Evolutionary conservation across 2,888 invertebrate species (phyloP).

Genomic region (Lepidocyrtinus sp.): DNA sequence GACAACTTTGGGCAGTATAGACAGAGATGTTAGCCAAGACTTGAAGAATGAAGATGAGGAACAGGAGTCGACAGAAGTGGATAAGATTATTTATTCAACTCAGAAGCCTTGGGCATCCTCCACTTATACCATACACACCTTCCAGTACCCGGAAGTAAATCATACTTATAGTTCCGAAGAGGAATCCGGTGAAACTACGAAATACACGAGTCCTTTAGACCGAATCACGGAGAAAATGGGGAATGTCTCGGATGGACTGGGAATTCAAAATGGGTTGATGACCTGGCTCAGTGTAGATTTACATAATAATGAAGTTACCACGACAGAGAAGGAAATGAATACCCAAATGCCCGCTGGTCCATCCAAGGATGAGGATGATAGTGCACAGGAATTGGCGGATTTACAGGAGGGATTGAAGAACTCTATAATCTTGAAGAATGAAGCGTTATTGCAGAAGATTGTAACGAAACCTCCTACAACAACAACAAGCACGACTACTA

Average conservation of each 20-base stretch:
- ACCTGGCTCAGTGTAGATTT: constrained; percentile 63
- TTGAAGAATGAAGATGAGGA: constrained; percentile 25
- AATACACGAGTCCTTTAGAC: constrained; percentile 24
- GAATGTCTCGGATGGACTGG: not conserved
- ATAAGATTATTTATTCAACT: constrained; percentile 36
- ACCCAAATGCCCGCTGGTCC: constrained; percentile 4
- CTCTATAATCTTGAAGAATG: constrained; percentile 23
- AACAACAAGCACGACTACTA: constrained; percentile 55
- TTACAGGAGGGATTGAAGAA: constrained; percentile 40
- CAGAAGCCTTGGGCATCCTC: constrained; percentile 68
- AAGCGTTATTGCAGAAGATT: constrained; percentile 17
- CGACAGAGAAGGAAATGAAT: constrained; percentile 43
- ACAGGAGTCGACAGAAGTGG: constrained; percentile 29
- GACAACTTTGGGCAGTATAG: constrained; percentile 47
- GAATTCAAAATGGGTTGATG: constrained; percentile 52
- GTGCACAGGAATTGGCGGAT: constrained; percentile 46
- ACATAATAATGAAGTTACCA: constrained; percentile 42
- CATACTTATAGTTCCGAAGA: constrained; percentile 44
- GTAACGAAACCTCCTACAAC: constrained; percentile 51
- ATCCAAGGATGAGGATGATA: constrained; percentile 44
- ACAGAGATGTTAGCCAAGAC: constrained; percentile 43
- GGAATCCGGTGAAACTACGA: constrained; percentile 40
- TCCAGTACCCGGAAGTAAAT: constrained; percentile 64
- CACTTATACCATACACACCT: constrained; percentile 68
- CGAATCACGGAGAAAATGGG: constrained; percentile 17